Evolutionary conservation across 1,140 invertebrate species (phyloP), one percentile per base, ranked within the genome.

Genomic region (Myzus persicae): DNA sequence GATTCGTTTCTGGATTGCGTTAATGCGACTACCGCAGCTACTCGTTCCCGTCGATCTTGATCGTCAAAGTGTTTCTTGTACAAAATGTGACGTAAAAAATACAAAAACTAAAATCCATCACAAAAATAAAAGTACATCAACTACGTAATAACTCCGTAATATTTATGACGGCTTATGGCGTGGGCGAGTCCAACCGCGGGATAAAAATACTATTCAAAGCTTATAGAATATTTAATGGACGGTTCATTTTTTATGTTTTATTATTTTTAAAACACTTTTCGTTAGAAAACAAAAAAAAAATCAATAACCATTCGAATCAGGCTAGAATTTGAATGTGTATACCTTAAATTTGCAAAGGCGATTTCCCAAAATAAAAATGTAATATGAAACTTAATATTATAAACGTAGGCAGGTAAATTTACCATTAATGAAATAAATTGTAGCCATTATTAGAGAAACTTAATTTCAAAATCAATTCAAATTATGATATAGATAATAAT

Each of bases 171-270:
- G 31, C 59, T 76, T 76, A 76, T n/a, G 31, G 59, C 59, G 59
- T 76, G 59, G 59, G 59, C 59, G 59, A 76, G 59, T 76, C 31
- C 59, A n/a, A n/a, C 31, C 59, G n/a, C n/a, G 59, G 59, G 59
- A 76, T 76, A 76, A 76, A 76, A 76, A 76, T 76, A 76, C 59
- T 76, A 76, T 76, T 76, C 59, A 76, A 76, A 76, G 59, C 59
- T 76, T 76, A 76, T 76, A n/a, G 59, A 76, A 76, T n/a, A 76
- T 76, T 76, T 76, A 76, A 76, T 76, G 59, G 59, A 76, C 31
- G 59, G 59, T 76, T 36, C 59, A 76, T 76, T 36, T 76, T 76
- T 76, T 76, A 76, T 76, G 59, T 76, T 76, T 76, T 76, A 76
- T n/a, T 76, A 76, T 76, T 76, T 76, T 76, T 76, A n/a, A 76